These are phyloP conservation scores for Indicator maculatus DNA, from an alignment of 2,113 vertebrate genomes.

Conservation along the genomic window DNA sequence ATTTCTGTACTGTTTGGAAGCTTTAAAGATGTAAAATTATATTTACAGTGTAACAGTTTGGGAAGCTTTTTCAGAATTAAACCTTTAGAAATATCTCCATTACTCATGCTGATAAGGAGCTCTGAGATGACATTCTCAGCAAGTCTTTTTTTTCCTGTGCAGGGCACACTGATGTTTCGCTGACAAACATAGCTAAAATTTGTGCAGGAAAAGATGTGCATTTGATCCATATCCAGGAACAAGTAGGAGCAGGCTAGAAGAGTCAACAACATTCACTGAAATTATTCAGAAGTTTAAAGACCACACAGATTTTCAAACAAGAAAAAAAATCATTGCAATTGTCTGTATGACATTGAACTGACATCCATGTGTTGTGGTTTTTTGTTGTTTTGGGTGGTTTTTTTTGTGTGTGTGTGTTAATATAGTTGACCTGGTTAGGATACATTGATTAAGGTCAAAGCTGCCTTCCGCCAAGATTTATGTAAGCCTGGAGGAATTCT, in stretches of 20 bases:
- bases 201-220: conserved; percentile 4
- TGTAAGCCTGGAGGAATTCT: neutral
- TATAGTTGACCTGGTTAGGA: neutral
- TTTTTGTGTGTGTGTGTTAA: neutral
- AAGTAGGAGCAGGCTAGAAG: neutral
- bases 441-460: neutral
- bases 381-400: too few species aligned
- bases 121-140: neutral
- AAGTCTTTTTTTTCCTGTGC: neutral
- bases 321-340: neutral
- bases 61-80: conserved; percentile 5
- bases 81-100: neutral
- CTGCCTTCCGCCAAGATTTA: neutral
- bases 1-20: neutral
- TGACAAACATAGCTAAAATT: neutral
- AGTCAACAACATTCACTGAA: neutral
- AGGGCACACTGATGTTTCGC: conserved; percentile 41
- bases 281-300: neutral
- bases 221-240: conserved; percentile 17
- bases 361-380: neutral
- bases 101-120: conserved; percentile 10
- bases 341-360: neutral
- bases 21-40: neutral
- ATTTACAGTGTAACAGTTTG: neutral
- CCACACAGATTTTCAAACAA: neutral